phyloP scores from a whole-genome alignment of 2,888 invertebrate species.

The Drosophila neonasuta region DNA sequence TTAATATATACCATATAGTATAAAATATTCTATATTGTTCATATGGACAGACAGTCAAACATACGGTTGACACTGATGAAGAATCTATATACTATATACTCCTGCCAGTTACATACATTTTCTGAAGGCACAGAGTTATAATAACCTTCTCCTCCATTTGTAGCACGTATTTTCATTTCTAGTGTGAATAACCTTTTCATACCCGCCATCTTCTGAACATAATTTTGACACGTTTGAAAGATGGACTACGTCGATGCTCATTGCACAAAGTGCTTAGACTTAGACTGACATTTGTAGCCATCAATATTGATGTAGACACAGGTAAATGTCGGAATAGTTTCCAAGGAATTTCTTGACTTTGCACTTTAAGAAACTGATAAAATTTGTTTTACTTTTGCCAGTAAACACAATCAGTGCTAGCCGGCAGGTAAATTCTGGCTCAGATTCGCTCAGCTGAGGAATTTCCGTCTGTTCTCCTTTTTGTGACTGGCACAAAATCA shows the following conservation, averaged over 20 bases:
- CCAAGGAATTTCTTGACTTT: neutral
- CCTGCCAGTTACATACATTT: no score
- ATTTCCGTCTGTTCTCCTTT: slow-evolving; percentile 38
- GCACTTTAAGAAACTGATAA: neutral
- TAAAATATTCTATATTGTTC: no score
- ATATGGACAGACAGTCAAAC: no score
- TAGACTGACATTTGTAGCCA: neutral
- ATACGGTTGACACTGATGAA: no score
- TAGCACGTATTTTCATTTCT: neutral
- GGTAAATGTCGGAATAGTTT: neutral
- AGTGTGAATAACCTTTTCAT: neutral
- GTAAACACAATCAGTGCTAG: slow-evolving; percentile 31
- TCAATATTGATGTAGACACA: neutral
- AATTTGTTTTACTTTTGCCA: neutral
- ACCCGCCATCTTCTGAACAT: neutral
- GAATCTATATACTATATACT: no score
- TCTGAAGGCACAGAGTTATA: no score
- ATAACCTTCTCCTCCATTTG: no score
- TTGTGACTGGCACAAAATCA: slow-evolving; percentile 53
- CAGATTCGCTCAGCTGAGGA: slow-evolving; percentile 49
- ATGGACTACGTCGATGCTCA: neutral
- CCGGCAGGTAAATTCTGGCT: slow-evolving; percentile 43
- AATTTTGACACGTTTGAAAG: slow-evolving; percentile 4
- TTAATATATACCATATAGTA: no score
- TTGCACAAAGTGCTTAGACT: neutral